Evolutionary conservation across 2,797 vertebrate genomes (phyloP).

Genomic region (Semotilus atromaculatus): DNA sequence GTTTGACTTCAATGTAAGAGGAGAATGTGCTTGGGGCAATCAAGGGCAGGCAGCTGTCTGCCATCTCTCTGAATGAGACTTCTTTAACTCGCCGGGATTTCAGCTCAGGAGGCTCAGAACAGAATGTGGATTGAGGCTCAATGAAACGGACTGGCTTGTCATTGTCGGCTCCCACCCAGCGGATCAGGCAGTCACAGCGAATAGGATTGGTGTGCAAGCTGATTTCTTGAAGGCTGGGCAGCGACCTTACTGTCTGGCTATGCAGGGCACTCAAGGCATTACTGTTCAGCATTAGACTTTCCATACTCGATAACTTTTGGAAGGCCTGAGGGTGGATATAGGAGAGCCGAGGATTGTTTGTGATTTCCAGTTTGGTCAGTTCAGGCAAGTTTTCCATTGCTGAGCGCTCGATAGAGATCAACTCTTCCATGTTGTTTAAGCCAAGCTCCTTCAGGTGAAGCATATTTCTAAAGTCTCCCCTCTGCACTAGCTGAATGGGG

Average conservation of each 20-base stretch:
- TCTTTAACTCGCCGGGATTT: conserved; percentile 85
- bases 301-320: conserved; percentile 86
- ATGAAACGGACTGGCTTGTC: conserved; percentile 87
- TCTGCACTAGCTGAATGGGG: conserved; percentile 86
- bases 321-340: conserved; percentile 95
- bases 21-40: conserved; percentile 89
- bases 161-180: conserved; percentile 87
- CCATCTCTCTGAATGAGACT: conserved; percentile 93
- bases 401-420: conserved; percentile 93
- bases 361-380: conserved; percentile 95
- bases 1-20: conserved; percentile 76
- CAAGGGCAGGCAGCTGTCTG: conserved; percentile 90
- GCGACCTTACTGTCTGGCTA: conserved; percentile 85
- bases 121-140: conserved; percentile 93
- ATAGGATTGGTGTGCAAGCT: conserved; percentile 96
- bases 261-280: conserved; percentile 94
- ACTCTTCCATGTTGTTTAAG: conserved; percentile 96
- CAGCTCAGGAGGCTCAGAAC: conserved; percentile 92
- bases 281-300: conserved; percentile 98
- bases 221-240: conserved; percentile 94
- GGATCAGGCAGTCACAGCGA: conserved; percentile 95
- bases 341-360: conserved; percentile 95
- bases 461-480: conserved; percentile 93
- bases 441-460: conserved; percentile 94
- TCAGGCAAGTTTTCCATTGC: conserved; percentile 95